A percentile compares a stretch with the other conserved stretches of the same genome.
These are phyloP conservation scores for Phorcus lineatus DNA, from an alignment of 2,888 invertebrate genomes.

Conservation along the genomic window DNA sequence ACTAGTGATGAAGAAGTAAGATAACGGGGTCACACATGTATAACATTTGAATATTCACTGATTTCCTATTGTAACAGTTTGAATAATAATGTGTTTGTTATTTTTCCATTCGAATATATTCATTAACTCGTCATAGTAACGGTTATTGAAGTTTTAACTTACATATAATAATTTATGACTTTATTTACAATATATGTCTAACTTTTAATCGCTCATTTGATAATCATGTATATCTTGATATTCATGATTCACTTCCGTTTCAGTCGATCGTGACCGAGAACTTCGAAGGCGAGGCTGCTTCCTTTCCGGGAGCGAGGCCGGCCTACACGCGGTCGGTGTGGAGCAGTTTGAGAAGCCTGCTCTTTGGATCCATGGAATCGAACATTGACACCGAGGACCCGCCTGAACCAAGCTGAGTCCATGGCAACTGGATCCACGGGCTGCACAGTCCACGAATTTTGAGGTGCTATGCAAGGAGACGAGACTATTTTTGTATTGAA, in stretches of 20 bases:
- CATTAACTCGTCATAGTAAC: no score
- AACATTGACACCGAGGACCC: conserved; percentile 4
- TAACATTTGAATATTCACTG: neutral
- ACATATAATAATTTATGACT: no score
- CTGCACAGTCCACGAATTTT: neutral
- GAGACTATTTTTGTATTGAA: conserved; percentile 21
- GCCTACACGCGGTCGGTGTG: neutral
- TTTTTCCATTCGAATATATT: no score
- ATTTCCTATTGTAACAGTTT: neutral
- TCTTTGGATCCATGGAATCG: conserved; percentile 7
- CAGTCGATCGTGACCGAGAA: conserved; percentile 12
- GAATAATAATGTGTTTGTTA: no score
- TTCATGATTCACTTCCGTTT: neutral
- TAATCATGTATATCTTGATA: no score
- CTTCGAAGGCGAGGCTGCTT: conserved; percentile 17
- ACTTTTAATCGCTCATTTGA: no score
- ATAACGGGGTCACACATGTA: no score
- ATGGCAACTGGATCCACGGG: neutral
- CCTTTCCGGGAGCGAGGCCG: conserved; percentile 21
- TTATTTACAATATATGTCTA: no score
- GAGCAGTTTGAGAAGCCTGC: conserved; percentile 6
- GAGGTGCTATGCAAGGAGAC: conserved; percentile 18
- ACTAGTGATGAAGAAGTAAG: no score
- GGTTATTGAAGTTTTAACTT: no score
- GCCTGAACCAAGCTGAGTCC: neutral